These are phyloP conservation scores for Hoplodrina blanda DNA, from an alignment of 2,888 invertebrate genomes.

Conservation along the genomic window DNA sequence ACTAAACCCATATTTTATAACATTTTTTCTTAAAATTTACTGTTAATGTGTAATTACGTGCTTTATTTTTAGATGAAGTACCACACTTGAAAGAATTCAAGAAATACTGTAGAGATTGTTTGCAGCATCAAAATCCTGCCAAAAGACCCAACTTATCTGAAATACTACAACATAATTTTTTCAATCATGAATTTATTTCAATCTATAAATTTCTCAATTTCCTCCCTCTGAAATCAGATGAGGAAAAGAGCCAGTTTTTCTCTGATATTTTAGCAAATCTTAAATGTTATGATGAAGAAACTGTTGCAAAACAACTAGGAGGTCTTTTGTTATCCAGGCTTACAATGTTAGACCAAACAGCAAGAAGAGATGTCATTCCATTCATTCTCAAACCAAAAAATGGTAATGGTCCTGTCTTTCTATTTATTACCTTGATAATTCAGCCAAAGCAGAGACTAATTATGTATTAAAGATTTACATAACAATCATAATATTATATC, in stretches of 20 bases:
- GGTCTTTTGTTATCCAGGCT: slow-evolving; percentile 95
- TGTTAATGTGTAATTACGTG: slow-evolving; percentile 1
- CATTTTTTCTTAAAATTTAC: neutral
- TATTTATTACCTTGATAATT: neutral
- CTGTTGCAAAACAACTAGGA: slow-evolving; percentile 95
- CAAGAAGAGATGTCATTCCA: slow-evolving; percentile 93
- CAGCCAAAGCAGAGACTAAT: neutral
- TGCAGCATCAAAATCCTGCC: slow-evolving; percentile 92
- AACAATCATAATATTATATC: too few relatives aligned
- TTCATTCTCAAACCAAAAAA: slow-evolving; percentile 93
- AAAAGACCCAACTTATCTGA: slow-evolving; percentile 93
- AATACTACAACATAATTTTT: slow-evolving; percentile 93
- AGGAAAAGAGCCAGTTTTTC: slow-evolving; percentile 95
- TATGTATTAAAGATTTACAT: too few relatives aligned
- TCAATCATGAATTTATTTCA: slow-evolving; percentile 95
- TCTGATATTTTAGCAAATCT: slow-evolving; percentile 92
- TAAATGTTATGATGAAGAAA: slow-evolving; percentile 93
- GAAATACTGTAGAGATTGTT: slow-evolving; percentile 92
- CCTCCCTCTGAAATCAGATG: slow-evolving; percentile 94
- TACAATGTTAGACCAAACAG: slow-evolving; percentile 95
- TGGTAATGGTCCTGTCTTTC: slow-evolving; percentile 84
- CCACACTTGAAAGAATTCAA: slow-evolving; percentile 93
- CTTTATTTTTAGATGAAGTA: slow-evolving; percentile 91
- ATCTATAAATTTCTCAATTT: slow-evolving; percentile 96
- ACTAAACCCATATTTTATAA: slow-evolving; percentile 4